These are phyloP conservation scores for Apistogramma diplotaenia DNA, from an alignment of 2,113 vertebrate species.

Conservation along the genomic window DNA sequence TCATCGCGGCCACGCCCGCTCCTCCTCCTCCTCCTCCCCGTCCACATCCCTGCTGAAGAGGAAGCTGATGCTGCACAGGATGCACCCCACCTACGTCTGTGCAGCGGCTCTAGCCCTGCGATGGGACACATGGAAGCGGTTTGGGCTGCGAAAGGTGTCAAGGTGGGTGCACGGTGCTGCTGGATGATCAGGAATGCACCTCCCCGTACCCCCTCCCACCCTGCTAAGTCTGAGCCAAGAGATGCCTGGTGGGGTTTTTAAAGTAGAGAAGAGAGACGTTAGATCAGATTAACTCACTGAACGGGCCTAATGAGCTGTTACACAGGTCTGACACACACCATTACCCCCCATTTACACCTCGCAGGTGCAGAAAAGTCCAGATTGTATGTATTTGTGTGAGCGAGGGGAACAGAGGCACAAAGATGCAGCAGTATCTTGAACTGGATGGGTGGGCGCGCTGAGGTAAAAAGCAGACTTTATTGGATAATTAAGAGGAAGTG, in stretches of 20 bases:
- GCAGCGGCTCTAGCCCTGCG: slow-evolving; percentile 5
- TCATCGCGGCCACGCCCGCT: not conserved
- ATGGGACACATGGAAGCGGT: slow-evolving; percentile 54
- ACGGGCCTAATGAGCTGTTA: slow-evolving; percentile 89
- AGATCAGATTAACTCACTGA: slow-evolving; percentile 86
- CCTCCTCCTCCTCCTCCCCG: not conserved
- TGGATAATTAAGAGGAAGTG: slow-evolving; percentile 63
- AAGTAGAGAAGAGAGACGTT: slow-evolving; percentile 81
- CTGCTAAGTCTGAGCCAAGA: slow-evolving; percentile 1
- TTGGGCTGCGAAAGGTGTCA: slow-evolving; percentile 45
- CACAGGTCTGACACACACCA: slow-evolving; percentile 89
- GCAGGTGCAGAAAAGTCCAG: slow-evolving; percentile 73
- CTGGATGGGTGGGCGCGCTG: slow-evolving; percentile 46
- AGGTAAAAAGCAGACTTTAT: slow-evolving; percentile 53
- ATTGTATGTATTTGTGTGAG: not conserved
- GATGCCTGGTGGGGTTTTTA: slow-evolving; percentile 67
- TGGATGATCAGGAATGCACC: slow-evolving; percentile 12
- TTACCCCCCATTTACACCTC: slow-evolving; percentile 93
- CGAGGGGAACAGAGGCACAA: not conserved
- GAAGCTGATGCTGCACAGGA: slow-evolving; percentile 44
- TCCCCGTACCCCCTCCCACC: not conserved
- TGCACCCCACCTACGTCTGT: not conserved
- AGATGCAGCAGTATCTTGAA: slow-evolving; percentile 18
- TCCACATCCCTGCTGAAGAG: not conserved
- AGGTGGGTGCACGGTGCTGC: not conserved